Percentiles rank a stretch among this genome's conserved stretches.
Conservation (phyloP, 1,140 invertebrate genomes). For the Caenorhabditis latens region DNA sequence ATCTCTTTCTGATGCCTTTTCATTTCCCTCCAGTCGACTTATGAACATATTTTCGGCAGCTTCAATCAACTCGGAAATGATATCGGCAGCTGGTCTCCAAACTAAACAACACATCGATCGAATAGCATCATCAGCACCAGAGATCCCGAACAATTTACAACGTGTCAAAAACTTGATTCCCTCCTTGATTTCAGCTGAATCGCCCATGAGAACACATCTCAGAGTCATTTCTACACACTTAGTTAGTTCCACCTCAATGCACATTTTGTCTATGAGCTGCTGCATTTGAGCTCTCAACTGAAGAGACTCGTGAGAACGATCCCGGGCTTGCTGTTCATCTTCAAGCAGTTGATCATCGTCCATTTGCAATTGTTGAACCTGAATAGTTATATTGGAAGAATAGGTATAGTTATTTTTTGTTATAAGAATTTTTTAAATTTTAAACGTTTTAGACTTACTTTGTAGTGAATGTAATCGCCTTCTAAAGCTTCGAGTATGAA, state of each 20-base stretch:
- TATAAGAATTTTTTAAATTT: background rate
- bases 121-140: constrained; percentile 37
- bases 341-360: constrained; percentile 13
- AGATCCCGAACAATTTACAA: constrained; percentile 1
- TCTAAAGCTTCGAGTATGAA: background rate
- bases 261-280: constrained; percentile 34
- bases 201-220: constrained; percentile 30
- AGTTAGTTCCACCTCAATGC: background rate
- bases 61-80: constrained; percentile 8
- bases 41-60: constrained; percentile 39
- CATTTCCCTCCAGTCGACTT: constrained; percentile 6
- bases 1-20: constrained; percentile 37
- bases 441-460: background rate
- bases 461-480: background rate
- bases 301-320: background rate
- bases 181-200: constrained; percentile 32
- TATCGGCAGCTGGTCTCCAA: constrained; percentile 25
- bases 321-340: background rate
- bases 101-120: constrained; percentile 38
- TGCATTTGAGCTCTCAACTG: constrained; percentile 36
- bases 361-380: background rate
- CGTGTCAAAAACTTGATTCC: constrained; percentile 22
- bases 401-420: too few relatives aligned
- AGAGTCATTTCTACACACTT: background rate
- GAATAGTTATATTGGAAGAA: background rate